phyloP scores from a whole-genome alignment of 1,140 invertebrate genomes.

The Mycetomoellerius zeteki region DNA sequence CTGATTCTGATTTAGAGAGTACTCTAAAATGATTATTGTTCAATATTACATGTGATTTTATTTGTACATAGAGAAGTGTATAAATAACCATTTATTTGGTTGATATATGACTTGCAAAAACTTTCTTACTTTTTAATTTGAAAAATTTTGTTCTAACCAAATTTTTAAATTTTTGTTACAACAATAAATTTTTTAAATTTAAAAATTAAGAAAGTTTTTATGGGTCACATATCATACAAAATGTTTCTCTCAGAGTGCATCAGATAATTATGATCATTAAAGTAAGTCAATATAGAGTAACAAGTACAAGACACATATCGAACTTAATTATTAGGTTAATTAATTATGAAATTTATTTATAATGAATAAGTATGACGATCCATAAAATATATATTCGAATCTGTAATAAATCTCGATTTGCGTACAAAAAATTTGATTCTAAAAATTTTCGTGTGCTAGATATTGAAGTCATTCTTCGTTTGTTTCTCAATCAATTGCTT shows the following conservation, averaged over 20 bases:
- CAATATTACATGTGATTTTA: not conserved
- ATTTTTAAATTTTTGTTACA: too few relatives aligned
- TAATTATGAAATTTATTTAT: not conserved
- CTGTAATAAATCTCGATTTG: not conserved
- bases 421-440: not conserved
- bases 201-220: too few relatives aligned
- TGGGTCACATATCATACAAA: too few relatives aligned
- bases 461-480: not conserved
- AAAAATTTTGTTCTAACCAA: too few relatives aligned
- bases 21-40: not conserved
- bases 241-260: not conserved
- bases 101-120: too few relatives aligned
- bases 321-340: not conserved
- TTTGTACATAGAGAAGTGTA: not conserved
- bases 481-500: too few relatives aligned
- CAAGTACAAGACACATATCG: not conserved
- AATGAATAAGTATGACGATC: not conserved
- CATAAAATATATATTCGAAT: conserved; percentile 11
- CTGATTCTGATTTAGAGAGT: too few relatives aligned
- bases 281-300: not conserved
- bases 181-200: too few relatives aligned
- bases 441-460: not conserved
- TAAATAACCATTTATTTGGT: too few relatives aligned
- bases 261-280: not conserved
- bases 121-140: too few relatives aligned